phyloP scores from a whole-genome alignment of 2,888 invertebrate species.

The Macrosoma leucophasiata region DNA sequence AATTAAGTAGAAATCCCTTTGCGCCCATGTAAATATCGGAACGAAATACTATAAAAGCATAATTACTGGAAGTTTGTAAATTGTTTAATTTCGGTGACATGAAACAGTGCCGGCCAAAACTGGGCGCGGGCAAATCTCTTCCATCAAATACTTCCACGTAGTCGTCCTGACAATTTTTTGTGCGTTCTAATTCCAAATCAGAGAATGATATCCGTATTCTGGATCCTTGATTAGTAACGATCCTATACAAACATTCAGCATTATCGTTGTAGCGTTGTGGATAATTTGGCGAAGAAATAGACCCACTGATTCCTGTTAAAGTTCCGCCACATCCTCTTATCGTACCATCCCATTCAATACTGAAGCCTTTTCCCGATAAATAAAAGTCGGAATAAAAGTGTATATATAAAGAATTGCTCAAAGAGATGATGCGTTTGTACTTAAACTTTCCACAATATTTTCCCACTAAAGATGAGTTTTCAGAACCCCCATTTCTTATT shows the following conservation, averaged over 20 bases:
- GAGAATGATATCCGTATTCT: conserved; percentile 78
- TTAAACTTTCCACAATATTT: conserved; percentile 83
- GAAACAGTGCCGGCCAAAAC: conserved; percentile 80
- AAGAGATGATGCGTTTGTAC: conserved; percentile 81
- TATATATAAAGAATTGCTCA: conserved; percentile 83
- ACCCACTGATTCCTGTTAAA: conserved; percentile 80
- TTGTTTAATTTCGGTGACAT: conserved; percentile 44
- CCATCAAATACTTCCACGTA: conserved; percentile 83
- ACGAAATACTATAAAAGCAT: conserved; percentile 81
- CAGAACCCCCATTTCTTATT: conserved; percentile 85
- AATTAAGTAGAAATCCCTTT: conserved; percentile 88
- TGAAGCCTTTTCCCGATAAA: conserved; percentile 80
- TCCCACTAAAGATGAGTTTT: conserved; percentile 84
- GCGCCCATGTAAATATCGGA: conserved; percentile 79
- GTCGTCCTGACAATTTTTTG: conserved; percentile 79
- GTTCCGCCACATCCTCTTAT: conserved; percentile 87
- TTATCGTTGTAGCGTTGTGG: conserved; percentile 83
- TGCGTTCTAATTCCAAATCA: conserved; percentile 82
- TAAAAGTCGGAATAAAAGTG: conserved; percentile 85
- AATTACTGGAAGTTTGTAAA: conserved; percentile 78
- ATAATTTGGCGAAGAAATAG: conserved; percentile 90
- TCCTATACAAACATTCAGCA: conserved; percentile 87
- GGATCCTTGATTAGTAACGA: conserved; percentile 83
- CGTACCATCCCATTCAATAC: conserved; percentile 62
- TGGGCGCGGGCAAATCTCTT: conserved; percentile 60